These are phyloP conservation scores for Drosophila mulleri DNA, from an alignment of 2,888 invertebrate species.

Conservation along the genomic window DNA sequence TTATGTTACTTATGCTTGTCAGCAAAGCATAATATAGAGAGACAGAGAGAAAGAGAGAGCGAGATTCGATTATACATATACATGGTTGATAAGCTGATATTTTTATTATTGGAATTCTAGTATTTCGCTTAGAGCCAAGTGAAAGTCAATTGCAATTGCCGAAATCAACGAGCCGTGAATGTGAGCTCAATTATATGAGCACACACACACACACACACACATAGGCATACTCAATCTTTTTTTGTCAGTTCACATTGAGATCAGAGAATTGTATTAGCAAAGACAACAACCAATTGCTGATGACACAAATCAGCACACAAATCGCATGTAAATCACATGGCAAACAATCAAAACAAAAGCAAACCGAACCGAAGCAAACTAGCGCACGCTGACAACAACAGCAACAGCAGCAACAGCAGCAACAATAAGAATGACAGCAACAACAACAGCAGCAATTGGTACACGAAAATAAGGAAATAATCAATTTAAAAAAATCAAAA, in stretches of 20 bases:
- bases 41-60: no score
- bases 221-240: neutral
- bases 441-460: conserved; percentile 50
- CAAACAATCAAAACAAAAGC: conserved; percentile 53
- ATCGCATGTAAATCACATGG: conserved; percentile 64
- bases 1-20: conserved; percentile 45
- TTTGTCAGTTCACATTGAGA: conserved; percentile 39
- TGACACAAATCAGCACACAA: conserved; percentile 56
- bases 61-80: no score
- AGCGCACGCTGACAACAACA: conserved; percentile 39
- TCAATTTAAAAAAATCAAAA: conserved; percentile 85
- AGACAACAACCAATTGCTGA: conserved; percentile 63
- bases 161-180: conserved; percentile 44
- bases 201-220: neutral
- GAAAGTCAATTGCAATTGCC: conserved; percentile 47
- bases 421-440: conserved; percentile 18
- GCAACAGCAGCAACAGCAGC: conserved; percentile 28
- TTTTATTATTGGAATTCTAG: conserved; percentile 6
- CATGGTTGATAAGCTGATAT: neutral
- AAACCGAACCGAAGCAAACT: conserved; percentile 43
- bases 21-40: conserved; percentile 23
- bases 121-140: conserved; percentile 18
- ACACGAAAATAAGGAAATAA: conserved; percentile 85
- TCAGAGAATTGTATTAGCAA: conserved; percentile 45
- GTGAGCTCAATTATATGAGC: conserved; percentile 13